Evolutionary conservation across 2,888 invertebrate species (phyloP), one percentile per base, ranked within the genome.

Genomic region (Ennomos fuscantarius): DNA sequence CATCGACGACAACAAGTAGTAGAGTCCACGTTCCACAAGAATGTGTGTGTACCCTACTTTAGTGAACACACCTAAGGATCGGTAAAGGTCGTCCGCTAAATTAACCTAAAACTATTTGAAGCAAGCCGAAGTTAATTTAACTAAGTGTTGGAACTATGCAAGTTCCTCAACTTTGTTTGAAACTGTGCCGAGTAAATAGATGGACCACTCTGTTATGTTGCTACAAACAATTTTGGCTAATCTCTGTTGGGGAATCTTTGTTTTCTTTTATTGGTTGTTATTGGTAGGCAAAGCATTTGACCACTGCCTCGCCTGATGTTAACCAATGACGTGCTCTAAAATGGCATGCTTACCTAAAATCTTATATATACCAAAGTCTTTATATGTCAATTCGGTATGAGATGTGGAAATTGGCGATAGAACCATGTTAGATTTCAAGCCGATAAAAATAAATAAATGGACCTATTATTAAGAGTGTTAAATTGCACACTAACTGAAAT

Each of bases 101-200:
- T 42, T 31, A 34, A 56, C 49, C 45, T 13, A 11, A 37, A 66
- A 63, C 63, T 60, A 66, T 66, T 55, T 45, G 36, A 52, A 48
- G 50, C 48, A 47, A 52, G 50, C 60, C 41, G 13, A 59, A 56
- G 50, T 58, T 46, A 52, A 59, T 54, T 53, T 40, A 60, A 60
- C 60, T 53, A 53, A 53, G 50, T 39, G 54, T 15, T 54, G 15
- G 32, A 55, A 55, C 55, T 52, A 50, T 53, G 56, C 40, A 52
- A 60, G 58, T 45, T 54, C 11, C 35, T 42, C 40, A 44, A 55
- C 32, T 57, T 52, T 60, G 62, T 55, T 50, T 9, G n/a, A 24
- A 52, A 48, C 46, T 52, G 51, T 44, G 24, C 44, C 48, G 34
- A 32, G 42, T 46, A 61, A 55, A 51, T 45, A 52, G 45, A 48